phyloP scores from a whole-genome alignment of 2,888 invertebrate species.

The Alsophila aescularia region DNA sequence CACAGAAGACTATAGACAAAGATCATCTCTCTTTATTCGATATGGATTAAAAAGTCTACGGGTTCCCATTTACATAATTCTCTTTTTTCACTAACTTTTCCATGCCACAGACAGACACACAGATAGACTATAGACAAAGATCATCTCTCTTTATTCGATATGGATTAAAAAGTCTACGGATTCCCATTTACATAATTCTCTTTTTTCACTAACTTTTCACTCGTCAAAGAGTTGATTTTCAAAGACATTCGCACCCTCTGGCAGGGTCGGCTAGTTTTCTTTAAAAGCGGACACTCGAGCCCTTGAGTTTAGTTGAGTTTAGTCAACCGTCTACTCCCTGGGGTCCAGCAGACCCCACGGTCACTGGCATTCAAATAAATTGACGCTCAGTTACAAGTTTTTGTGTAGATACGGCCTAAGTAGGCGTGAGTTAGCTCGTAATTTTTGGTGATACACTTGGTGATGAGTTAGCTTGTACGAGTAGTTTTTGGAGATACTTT shows the following conservation, averaged over 20 bases:
- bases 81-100: conserved; percentile 11
- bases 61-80: conserved; percentile 3
- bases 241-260: conserved; percentile 74
- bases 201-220: conserved; percentile 14
- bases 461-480: too few relatives aligned
- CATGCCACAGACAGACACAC: too few relatives aligned
- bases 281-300: conserved; percentile 75
- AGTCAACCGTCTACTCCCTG: conserved; percentile 75
- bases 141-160: too few relatives aligned
- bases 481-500: too few relatives aligned
- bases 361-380: conserved; percentile 74
- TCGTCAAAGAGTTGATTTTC: conserved; percentile 49
- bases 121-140: too few relatives aligned
- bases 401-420: conserved; percentile 30
- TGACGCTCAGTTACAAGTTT: conserved; percentile 46
- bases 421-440: conserved; percentile 5
- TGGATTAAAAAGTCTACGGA: too few relatives aligned
- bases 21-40: too few relatives aligned
- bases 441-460: background rate
- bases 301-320: conserved; percentile 74
- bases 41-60: too few relatives aligned
- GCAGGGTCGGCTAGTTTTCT: conserved; percentile 71
- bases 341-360: conserved; percentile 65
- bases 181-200: conserved; percentile 3
- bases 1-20: too few relatives aligned